Evolutionary conservation across 2,797 vertebrate species (phyloP).

Genomic region (Pantherophis alleghaniensis): DNA sequence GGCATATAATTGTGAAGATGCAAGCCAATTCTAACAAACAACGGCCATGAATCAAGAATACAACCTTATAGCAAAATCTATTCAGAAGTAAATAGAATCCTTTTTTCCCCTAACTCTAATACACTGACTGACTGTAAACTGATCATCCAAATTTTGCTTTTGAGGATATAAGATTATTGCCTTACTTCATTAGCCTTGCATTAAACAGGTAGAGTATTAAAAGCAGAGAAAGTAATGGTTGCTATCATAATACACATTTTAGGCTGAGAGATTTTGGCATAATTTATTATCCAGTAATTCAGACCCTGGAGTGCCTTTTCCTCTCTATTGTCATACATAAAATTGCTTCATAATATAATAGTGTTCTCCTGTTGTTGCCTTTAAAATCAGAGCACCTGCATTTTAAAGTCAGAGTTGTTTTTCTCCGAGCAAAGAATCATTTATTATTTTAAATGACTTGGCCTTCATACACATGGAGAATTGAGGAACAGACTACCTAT

Average conservation of each 20-base stretch:
- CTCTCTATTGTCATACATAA: constrained; percentile 16
- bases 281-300: background rate
- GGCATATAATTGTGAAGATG: background rate
- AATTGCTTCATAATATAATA: constrained; percentile 33
- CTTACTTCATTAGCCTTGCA: background rate
- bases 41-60: background rate
- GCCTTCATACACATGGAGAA: background rate
- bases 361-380: constrained; percentile 23
- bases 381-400: constrained; percentile 41
- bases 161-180: background rate
- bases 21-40: background rate
- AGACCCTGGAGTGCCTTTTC: background rate
- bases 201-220: constrained; percentile 1
- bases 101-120: background rate
- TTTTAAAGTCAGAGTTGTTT: constrained; percentile 24
- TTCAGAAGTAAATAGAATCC: background rate
- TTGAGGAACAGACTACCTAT: background rate
- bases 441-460: constrained; percentile 45
- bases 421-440: background rate
- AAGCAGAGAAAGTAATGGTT: background rate
- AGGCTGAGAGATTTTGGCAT: background rate
- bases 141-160: background rate
- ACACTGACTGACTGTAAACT: background rate
- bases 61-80: background rate
- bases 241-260: background rate